Conservation (phyloP, 2,797 vertebrate genomes). For the Heliangelus exortis region DNA sequence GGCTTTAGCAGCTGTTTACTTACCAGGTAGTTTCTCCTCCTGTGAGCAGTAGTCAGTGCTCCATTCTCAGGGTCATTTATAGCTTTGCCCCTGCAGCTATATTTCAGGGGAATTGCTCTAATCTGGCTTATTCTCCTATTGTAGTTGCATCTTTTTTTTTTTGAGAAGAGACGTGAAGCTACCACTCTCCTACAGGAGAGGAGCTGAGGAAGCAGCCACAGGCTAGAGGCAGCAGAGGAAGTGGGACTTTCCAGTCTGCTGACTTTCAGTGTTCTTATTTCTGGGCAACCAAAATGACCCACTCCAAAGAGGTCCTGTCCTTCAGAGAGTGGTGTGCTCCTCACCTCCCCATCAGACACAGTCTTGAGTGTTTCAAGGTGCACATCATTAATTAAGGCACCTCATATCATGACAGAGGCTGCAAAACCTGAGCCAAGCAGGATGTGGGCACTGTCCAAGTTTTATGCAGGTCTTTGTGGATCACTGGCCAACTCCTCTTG, state of each 20-base stretch:
- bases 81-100: not conserved
- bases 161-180: not conserved
- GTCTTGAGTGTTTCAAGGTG: not conserved
- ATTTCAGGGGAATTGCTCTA: not conserved
- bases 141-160: not conserved
- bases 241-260: not conserved
- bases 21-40: not conserved
- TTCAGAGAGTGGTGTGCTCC: not conserved
- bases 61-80: fast-evolving
- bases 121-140: not conserved
- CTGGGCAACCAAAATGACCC: not conserved
- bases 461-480: not conserved
- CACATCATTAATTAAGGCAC: not conserved
- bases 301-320: not conserved
- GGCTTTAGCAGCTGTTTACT: not conserved
- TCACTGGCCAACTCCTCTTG: not conserved
- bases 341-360: fast-evolving
- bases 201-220: not conserved
- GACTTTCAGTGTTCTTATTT: not conserved
- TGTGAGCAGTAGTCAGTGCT: fast-evolving
- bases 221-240: not conserved
- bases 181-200: not conserved
- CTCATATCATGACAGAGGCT: fast-evolving
- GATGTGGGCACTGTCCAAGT: not conserved
- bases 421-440: not conserved